phyloP scores from a whole-genome alignment of 2,888 invertebrate genomes.

The Hoplodrina blanda region DNA sequence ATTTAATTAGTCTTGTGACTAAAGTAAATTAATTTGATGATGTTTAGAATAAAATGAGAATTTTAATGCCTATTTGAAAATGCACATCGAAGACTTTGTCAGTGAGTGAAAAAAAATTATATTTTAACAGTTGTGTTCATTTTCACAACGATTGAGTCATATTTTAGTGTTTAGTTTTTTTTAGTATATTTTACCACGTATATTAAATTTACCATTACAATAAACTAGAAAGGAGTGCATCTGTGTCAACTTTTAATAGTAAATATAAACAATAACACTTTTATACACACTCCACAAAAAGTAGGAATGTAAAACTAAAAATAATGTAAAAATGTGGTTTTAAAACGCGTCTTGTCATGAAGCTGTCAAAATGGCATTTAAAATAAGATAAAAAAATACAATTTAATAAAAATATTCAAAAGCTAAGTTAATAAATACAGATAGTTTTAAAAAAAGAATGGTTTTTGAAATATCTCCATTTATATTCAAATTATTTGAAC shows the following conservation, averaged over 20 bases:
- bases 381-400: background rate
- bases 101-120: constrained; percentile 8
- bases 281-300: constrained; percentile 49
- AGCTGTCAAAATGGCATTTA: background rate
- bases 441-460: no score
- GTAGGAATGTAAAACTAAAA: constrained; percentile 53
- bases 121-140: constrained; percentile 71
- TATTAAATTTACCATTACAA: constrained; percentile 71
- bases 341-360: constrained; percentile 17
- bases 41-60: constrained; percentile 23
- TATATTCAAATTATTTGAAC: background rate
- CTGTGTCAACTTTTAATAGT: constrained; percentile 57
- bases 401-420: no score
- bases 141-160: constrained; percentile 83
- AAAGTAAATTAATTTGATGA: constrained; percentile 2
- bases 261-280: constrained; percentile 45
- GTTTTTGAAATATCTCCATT: background rate
- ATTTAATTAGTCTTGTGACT: constrained; percentile 10
- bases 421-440: no score
- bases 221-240: constrained; percentile 61
- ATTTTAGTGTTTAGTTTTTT: constrained; percentile 67
- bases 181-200: constrained; percentile 74
- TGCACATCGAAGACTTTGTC: constrained; percentile 27
- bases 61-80: constrained; percentile 19
- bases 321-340: constrained; percentile 49